Conservation (phyloP, 1,140 invertebrate species). For the Sarcophaga bullata region DNA sequence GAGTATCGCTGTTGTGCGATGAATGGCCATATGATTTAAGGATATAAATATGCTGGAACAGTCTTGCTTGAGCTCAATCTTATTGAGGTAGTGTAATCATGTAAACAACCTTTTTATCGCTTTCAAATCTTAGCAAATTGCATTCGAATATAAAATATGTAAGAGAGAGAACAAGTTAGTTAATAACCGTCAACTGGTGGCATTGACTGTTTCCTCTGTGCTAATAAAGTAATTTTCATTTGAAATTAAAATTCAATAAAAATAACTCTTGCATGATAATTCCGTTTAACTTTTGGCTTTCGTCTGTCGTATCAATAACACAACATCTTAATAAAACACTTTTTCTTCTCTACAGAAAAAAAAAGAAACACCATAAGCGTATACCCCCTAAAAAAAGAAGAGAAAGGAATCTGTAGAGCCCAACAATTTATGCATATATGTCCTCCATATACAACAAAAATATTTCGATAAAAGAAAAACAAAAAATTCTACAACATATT, state of each 20-base stretch:
- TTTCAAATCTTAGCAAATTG: too few species aligned
- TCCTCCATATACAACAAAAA: neutral
- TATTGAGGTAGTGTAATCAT: too few species aligned
- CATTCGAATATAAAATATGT: too few species aligned
- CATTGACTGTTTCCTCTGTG: neutral
- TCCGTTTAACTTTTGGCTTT: constrained; percentile 1
- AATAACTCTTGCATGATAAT: constrained; percentile 17
- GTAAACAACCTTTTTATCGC: too few species aligned
- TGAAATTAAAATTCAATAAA: constrained; percentile 24
- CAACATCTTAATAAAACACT: constrained; percentile 13
- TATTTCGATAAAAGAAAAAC: neutral
- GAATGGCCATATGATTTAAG: too few species aligned
- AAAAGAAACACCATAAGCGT: too few species aligned
- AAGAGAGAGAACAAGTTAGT: too few species aligned
- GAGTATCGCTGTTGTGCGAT: too few species aligned
- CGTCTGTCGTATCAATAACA: constrained; percentile 7
- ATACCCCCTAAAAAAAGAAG: neutral
- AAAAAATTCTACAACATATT: neutral
- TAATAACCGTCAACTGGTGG: too few species aligned
- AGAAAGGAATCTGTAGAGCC: neutral
- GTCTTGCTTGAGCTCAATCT: too few species aligned
- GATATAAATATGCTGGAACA: too few species aligned
- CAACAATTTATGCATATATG: neutral
- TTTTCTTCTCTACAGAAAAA: neutral
- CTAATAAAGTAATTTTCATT: constrained; percentile 9